Conservation (phyloP, 2,113 vertebrate genomes). For the Sterrhoptilus dennistouni region DNA sequence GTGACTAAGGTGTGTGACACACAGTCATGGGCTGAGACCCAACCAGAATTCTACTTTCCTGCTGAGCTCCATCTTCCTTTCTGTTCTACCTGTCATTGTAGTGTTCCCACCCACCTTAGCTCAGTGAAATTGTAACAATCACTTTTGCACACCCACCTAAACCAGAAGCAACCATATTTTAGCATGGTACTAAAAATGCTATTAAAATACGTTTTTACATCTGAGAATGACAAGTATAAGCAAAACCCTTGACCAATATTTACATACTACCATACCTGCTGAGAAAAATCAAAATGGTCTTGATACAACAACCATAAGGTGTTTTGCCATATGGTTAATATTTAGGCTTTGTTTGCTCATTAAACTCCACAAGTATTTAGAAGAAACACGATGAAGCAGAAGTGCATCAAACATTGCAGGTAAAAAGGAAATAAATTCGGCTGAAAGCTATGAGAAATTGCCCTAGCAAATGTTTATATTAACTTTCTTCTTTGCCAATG, state of each 20-base stretch:
- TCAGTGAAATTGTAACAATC: neutral
- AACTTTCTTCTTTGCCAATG: slow-evolving; percentile 52
- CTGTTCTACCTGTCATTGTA: neutral
- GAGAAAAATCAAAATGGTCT: slow-evolving; percentile 3
- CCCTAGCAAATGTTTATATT: slow-evolving; percentile 38
- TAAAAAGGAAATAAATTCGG: slow-evolving; percentile 29
- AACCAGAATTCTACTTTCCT: neutral
- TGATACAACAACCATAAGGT: neutral
- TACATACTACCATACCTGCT: neutral
- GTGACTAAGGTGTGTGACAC: neutral
- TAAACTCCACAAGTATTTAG: slow-evolving; percentile 6
- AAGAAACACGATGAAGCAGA: neutral
- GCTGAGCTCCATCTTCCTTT: neutral
- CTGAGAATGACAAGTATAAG: neutral
- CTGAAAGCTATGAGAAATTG: neutral
- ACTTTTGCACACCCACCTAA: neutral
- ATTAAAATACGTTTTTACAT: neutral
- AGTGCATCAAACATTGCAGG: neutral
- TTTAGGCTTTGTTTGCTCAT: neutral
- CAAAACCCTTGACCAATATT: neutral
- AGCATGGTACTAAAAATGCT: neutral
- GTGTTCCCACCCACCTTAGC: neutral
- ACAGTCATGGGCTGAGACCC: neutral
- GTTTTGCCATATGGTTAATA: neutral
- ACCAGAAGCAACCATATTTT: neutral